A percentile compares a stretch with the other conserved stretches of the same genome.
These are phyloP conservation scores for Neolamprologus devosi DNA, from an alignment of 2,113 vertebrate species.

Conservation along the genomic window DNA sequence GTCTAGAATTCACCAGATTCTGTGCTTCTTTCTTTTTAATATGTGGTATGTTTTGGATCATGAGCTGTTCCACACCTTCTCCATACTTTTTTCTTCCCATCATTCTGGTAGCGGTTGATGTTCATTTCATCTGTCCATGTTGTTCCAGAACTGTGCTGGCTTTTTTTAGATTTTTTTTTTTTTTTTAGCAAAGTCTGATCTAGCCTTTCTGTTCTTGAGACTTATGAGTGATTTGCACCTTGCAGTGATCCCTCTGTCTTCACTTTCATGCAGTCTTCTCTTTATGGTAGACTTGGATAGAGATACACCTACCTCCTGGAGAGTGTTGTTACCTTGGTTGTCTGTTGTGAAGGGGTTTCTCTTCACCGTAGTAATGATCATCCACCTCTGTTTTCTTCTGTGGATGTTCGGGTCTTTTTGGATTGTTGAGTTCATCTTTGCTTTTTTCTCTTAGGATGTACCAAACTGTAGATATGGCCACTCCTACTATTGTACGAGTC, in stretches of 20 bases:
- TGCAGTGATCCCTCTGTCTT: neutral
- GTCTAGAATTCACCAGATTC: neutral
- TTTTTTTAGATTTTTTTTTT: neutral
- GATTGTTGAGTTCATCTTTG: neutral
- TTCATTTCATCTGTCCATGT: neutral
- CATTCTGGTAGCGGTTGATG: neutral
- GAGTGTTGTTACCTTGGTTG: neutral
- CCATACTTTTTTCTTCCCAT: neutral
- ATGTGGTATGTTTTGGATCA: neutral
- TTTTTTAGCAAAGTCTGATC: neutral
- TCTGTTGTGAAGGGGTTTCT: neutral
- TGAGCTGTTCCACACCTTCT: neutral
- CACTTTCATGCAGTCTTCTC: neutral
- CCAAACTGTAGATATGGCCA: neutral
- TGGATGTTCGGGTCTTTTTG: neutral
- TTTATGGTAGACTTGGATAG: neutral
- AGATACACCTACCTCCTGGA: neutral
- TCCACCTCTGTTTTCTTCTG: neutral
- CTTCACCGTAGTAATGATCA: neutral
- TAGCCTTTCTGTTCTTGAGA: neutral
- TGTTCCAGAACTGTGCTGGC: neutral
- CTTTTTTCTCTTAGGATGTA: neutral
- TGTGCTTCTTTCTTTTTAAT: neutral
- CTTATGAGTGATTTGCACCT: neutral
- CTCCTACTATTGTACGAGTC: neutral